These are phyloP conservation scores for Ptychobarbus kaznakovi DNA, from an alignment of 2,797 vertebrate species.

Conservation along the genomic window DNA sequence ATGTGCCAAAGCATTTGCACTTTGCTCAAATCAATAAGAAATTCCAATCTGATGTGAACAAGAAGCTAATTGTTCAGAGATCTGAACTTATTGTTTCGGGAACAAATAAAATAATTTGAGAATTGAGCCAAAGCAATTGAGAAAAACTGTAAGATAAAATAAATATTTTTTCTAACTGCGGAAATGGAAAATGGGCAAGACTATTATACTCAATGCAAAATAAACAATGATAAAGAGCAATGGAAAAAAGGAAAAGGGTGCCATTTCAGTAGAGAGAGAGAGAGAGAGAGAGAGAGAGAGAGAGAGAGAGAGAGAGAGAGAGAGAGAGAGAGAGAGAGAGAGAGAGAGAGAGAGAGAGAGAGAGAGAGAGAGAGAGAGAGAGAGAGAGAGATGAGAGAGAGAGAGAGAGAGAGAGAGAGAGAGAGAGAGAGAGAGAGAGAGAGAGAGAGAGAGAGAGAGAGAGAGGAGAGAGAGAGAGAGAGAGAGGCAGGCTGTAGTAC, in stretches of 20 bases:
- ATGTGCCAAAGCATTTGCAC: too few relatives aligned
- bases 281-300: conserved; percentile 40
- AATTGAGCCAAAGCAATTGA: too few relatives aligned
- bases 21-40: too few relatives aligned
- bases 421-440: not conserved
- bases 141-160: not conserved
- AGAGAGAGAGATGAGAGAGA: not conserved
- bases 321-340: not conserved
- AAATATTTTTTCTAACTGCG: not conserved
- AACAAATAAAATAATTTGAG: too few relatives aligned
- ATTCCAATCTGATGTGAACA: too few relatives aligned
- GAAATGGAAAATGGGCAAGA: not conserved
- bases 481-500: not conserved
- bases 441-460: conserved; percentile 28
- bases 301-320: conserved; percentile 24
- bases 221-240: conserved; percentile 30
- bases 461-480: conserved; percentile 15
- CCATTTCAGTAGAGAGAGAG: not conserved
- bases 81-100: too few relatives aligned
- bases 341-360: too few relatives aligned
- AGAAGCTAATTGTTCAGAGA: too few relatives aligned
- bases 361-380: too few relatives aligned
- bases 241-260: conserved; percentile 5
- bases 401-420: not conserved
- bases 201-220: conserved; percentile 21